Evolutionary conservation across 1,140 invertebrate species (phyloP), one percentile per base, ranked within the genome.

Genomic region (Reticulitermes speratus): DNA sequence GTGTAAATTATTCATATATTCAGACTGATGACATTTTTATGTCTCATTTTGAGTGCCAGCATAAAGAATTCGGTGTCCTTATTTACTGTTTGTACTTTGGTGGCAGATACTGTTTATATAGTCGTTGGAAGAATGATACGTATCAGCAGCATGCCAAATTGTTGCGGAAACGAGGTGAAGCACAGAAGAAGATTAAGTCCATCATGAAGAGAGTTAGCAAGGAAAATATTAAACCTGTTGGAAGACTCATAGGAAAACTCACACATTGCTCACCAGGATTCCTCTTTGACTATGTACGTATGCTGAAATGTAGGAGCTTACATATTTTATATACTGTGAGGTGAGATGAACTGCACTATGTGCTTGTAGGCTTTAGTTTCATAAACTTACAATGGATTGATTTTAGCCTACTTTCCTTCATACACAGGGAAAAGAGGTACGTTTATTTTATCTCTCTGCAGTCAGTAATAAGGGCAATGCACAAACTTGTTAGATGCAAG

Each of bases 121-220:
- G 95, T 3, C 94, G 97, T 84, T 99, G 98, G 98, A 99, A 99
- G 90, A 97, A 97, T 89, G 96, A 97, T 83, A 96, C 96, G 7
- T 96, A 96, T 86, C 92, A 94, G 55, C 91, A 95, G 65, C 97
- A 99, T 91, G 96, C 98, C 0, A 93, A 95, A 52, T 90, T 99
- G 30, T 93, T 99, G 87, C 93, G 95, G 65, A 95, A 96, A 69
- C 94, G 95, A 84, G 97, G 96, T 0, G 95, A 98, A 89, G 95
- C 96, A 1, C 93, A 98, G 86, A 97, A 99, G 88, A 96, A 97
- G 89, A 97, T 99, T 12, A 99, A 98, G 90, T 97, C 97, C 87
- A 96, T 99, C 14, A 98, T 99, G 97, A 99, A 99, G 92, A 93
- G 98, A 84, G 96, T 99, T 5, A 98, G 97, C 88, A 99, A 99